Base-by-base conservation (phyloP, 2,113 vertebrate species). In the Strix aluco region DNA sequence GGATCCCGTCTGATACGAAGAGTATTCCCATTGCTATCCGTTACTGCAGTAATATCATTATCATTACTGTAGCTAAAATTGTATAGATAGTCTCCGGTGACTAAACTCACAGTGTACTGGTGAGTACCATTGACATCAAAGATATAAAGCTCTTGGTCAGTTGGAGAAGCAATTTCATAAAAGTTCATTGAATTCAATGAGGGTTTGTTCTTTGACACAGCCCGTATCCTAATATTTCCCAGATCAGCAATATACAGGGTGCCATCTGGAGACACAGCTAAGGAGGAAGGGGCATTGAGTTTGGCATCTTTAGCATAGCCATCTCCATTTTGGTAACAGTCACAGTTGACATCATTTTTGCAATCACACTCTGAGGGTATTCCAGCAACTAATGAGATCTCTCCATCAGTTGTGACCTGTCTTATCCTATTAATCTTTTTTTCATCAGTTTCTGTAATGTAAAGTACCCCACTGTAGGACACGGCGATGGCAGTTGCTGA, bases 31-130 rank as follows among this genome's bases (percentile, higher is more conserved):
- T 98, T 99, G 98, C 99, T 99, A 93, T 99, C 99, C 0, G 99
- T 99, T 22, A 99, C 98, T 0, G 99, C 99, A 0, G 99, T 99
- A 46, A 99, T 97, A 27, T 99, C 99, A 1, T 99, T 99, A 55
- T 99, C 99, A 0, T 99, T 99, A 93, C 99, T 99, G 96, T 99
- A 99, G 98, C 99, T 99, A 46, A 99, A 99, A 38, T 99, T 99
- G 94, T 99, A 99, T 47, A 99, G 98, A 86, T 98, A 98, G 91
- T 99, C 99, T 4, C 99, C 99, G 0, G 99, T 99, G 96, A 99
- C 98, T 46, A 99, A 97, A 87, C 99, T 99, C n/a, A 99, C 97
- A 0, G 99, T 99, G 87, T 99, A 99, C 79, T 99, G 99, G 98
- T 99, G 99, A 11, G 99, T 99, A 13, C 99, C 99, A 4, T 99